Conservation (phyloP, 2,797 vertebrate genomes). For the Xiphorhynchus erythropygius region DNA sequence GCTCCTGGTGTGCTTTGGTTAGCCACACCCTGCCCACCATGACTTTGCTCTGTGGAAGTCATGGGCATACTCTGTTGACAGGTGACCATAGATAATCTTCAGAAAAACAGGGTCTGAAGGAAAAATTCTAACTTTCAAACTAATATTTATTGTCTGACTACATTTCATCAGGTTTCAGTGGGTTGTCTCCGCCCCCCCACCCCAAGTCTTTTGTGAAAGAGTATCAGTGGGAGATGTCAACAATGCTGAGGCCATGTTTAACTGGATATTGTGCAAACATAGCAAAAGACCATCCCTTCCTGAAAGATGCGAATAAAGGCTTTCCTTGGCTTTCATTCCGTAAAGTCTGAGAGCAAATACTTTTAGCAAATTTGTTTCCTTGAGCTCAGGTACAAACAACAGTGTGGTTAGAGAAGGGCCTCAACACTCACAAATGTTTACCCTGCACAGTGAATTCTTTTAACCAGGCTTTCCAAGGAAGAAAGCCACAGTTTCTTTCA, state of each 20-base stretch:
- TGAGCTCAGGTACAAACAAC: not conserved
- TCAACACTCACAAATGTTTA: not conserved
- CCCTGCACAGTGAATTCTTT: not conserved
- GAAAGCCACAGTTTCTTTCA: not conserved
- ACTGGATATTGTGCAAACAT: not conserved
- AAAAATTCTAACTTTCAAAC: not conserved
- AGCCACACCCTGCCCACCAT: fast-evolving
- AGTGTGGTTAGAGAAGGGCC: not conserved
- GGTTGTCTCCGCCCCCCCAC: not conserved
- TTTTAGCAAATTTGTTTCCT: not conserved
- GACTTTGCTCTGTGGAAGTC: not conserved
- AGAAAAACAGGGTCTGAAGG: not conserved
- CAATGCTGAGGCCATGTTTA: not conserved
- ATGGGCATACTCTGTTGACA: not conserved
- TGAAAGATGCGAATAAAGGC: not conserved
- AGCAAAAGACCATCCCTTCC: not conserved
- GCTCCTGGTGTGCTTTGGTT: not conserved
- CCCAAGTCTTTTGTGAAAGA: not conserved
- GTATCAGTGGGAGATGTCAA: not conserved
- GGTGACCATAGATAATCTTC: not conserved
- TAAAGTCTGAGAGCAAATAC: not conserved
- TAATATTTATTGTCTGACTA: not conserved
- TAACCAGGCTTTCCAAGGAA: not conserved
- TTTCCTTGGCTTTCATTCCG: not conserved
- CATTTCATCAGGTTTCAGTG: not conserved